phyloP scores from a whole-genome alignment of 2,797 vertebrate species.

The Tokudaia muenninki region DNA sequence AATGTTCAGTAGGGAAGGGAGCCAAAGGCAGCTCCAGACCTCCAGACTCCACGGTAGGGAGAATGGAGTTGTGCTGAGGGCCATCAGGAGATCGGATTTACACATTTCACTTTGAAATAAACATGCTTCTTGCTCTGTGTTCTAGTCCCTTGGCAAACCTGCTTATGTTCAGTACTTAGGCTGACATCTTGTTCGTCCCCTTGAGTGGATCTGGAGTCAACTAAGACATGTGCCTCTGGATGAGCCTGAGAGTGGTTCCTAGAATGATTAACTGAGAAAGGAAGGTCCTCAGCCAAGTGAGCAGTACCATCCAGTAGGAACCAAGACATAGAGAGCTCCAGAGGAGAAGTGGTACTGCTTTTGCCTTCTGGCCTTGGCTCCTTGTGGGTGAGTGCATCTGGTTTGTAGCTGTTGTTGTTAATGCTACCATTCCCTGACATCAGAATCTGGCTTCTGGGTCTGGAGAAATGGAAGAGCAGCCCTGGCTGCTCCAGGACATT shows the following conservation, averaged over 20 bases:
- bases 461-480: neutral
- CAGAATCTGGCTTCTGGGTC: neutral
- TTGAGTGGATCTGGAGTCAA: neutral
- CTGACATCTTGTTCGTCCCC: neutral
- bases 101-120: neutral
- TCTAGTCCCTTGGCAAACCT: neutral
- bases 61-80: neutral
- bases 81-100: neutral
- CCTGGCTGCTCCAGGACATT: neutral
- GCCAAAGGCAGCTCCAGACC: neutral
- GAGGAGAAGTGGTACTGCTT: too few species aligned
- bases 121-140: neutral
- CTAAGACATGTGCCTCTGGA: neutral
- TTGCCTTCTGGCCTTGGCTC: neutral
- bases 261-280: neutral
- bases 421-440: neutral
- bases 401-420: neutral
- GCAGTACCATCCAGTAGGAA: neutral
- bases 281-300: neutral
- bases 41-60: neutral
- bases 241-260: neutral
- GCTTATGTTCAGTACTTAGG: neutral
- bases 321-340: neutral
- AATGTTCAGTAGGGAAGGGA: neutral
- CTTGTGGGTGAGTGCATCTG: too few species aligned